Evolutionary conservation across 2,797 vertebrate species (phyloP), one percentile per base, ranked within the genome.

Genomic region (Cossypha caffra): DNA sequence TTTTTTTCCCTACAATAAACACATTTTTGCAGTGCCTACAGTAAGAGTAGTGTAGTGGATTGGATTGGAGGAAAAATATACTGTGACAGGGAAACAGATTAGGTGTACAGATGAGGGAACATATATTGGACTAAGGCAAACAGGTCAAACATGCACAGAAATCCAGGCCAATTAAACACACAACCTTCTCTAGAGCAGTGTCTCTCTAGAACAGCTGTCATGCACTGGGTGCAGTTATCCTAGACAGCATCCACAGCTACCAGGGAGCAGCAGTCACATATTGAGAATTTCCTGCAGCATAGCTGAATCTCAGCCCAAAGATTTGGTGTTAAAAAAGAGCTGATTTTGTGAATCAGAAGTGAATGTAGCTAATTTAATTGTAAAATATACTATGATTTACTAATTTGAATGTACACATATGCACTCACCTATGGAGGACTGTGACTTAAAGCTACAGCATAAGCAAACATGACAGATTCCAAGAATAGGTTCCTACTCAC

Each of bases 21-120:
- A 23, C 96, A 95, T 94, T 97, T 97, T 93, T 96, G 48, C 91
- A 58, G 9, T 86, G 63, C 74, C 92, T 97, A 78, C 69, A 90
- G 76, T 96, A 96, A 58, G 90, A 96, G 95, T 89, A 91, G 69
- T 96, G 90, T 97, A 93, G 66, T 95, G 84, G 71, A 94, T 92
- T 88, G 88, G 85, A 95, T 35, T 94, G 82, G 64, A 87, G 80
- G 64, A 96, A 94, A 94, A 94, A 66, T 40, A 37, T 35, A 40
- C 29, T 28, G 26, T 61, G 80, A 84, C 61, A 90, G 73, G 40
- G 84, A 83, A 94, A 86, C 14, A 80, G 31, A 66, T 79, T 77
- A 55, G 9, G 54, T 77, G 48, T 47, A 55, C 1, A 7, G 48
- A 24, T 72, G 19, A 43, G 10, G 28, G 11, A 78, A 59, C 67